Base-by-base conservation (phyloP, 2,113 vertebrate genomes). In the Crotalus viridis region DNA sequence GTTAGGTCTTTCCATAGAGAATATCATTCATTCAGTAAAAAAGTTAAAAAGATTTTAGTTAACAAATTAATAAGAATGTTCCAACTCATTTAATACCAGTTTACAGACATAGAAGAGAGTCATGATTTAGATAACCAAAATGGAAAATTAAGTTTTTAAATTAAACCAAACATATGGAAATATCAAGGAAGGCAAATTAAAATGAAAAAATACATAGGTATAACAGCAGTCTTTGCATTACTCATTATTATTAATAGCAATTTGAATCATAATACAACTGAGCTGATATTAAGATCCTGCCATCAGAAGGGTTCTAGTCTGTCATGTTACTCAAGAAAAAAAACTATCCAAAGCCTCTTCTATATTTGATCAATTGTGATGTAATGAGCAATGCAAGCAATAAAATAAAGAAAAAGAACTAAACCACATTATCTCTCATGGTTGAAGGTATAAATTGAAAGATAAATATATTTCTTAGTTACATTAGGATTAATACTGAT, bases 401-500 rank as follows among this genome's bases (percentile, higher is more conserved):
- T 26, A 59, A 17, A 88, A 92, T n/a, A 22, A 55, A 28, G 7
- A 19, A 10, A 55, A 17, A 57, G 13, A 74, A 12, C 21, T 56
- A 43, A 81, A 81, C 33, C 7, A 21, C 33, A 81, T 81, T 43
- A 81, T 81, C 33, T 43, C 74, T 81, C 33, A 81, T 81, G 33
- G 33, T 22, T 8, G 74, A 81, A 43, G 0, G 17, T 81, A 81
- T 81, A 92, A 51, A 56, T 86, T 55, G 46, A 28, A 9, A 94
- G 54, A 74, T n/a, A 56, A 55, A 12, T 88, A 39, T 69, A 51
- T 24, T 24, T 74, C 15, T 55, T 74, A 46, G 8, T 96, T 93
- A 93, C 15, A 86, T 94, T 57, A 52, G 43, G 64, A 7, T 8
- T 4, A 54, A 86, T 13, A 48, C 6, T 3, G 55, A 43, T 1